These are phyloP conservation scores for Dryomyza anilis DNA, from an alignment of 2,888 invertebrate species.

Conservation along the genomic window DNA sequence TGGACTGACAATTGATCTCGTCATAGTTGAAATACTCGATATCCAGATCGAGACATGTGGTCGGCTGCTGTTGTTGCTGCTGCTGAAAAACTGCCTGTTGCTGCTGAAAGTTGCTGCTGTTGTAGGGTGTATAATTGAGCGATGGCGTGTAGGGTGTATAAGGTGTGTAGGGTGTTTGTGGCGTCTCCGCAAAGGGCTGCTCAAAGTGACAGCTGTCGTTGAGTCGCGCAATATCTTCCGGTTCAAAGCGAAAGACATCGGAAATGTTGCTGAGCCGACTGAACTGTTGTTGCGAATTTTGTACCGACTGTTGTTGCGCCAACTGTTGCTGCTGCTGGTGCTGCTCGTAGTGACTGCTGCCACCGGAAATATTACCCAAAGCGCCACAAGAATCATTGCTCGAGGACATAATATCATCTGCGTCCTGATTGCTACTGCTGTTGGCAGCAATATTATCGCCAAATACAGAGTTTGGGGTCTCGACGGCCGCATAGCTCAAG, in stretches of 20 bases:
- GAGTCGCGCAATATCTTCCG: constrained; percentile 60
- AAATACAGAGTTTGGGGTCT: constrained; percentile 60
- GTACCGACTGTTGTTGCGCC: constrained; percentile 27
- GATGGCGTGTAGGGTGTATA: constrained; percentile 40
- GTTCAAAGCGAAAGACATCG: constrained; percentile 61
- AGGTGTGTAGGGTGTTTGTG: constrained; percentile 43
- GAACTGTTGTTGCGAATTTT: no score
- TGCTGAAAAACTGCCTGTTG: neutral
- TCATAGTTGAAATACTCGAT: constrained; percentile 61
- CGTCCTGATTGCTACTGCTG: constrained; percentile 30
- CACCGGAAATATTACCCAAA: no score
- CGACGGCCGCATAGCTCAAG: constrained; percentile 45
- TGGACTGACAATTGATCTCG: constrained; percentile 62
- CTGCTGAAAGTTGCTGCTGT: neutral
- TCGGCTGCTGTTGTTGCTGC: neutral
- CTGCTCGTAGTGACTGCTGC: constrained; percentile 44
- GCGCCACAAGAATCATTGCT: constrained; percentile 24
- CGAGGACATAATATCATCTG: constrained; percentile 43
- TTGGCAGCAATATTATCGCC: constrained; percentile 40
- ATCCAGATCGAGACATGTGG: constrained; percentile 48
- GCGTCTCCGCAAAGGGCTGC: constrained; percentile 19
- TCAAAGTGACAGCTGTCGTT: constrained; percentile 44
- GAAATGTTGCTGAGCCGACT: constrained; percentile 49
- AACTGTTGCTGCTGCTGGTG: neutral
- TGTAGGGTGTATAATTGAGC: constrained; percentile 8